Evolutionary conservation across 2,888 invertebrate species (phyloP).

Genomic region (Nymphalis urticae): DNA sequence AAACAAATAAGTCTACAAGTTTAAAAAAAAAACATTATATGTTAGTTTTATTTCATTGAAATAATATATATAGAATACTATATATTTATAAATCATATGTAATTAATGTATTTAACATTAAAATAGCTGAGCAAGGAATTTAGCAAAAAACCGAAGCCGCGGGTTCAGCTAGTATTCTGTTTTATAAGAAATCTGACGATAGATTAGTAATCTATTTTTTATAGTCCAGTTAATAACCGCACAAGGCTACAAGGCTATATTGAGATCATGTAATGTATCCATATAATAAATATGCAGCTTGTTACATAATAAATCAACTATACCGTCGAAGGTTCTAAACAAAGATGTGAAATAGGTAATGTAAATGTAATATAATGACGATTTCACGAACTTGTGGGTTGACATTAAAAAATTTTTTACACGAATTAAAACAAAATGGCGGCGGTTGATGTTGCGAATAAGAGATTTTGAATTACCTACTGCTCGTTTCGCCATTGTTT

Average conservation of each 20-base stretch:
- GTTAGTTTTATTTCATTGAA: too few relatives aligned
- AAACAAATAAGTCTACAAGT: too few relatives aligned
- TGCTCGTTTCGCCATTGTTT: too few relatives aligned
- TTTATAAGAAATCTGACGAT: not conserved
- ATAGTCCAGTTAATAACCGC: not conserved
- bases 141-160: too few relatives aligned
- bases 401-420: not conserved
- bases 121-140: too few relatives aligned
- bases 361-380: not conserved
- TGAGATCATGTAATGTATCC: not conserved
- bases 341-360: not conserved
- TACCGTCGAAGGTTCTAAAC: slow-evolving; percentile 1
- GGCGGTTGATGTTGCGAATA: not conserved
- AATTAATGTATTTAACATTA: too few relatives aligned
- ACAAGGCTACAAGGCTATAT: not conserved
- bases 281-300: not conserved
- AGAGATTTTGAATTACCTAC: too few relatives aligned
- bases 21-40: too few relatives aligned
- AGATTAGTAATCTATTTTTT: not conserved
- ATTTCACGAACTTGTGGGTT: not conserved
- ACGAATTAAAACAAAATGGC: not conserved
- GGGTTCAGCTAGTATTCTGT: too few relatives aligned
- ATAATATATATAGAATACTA: too few relatives aligned
- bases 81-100: too few relatives aligned
- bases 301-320: not conserved